Evolutionary conservation across 2,888 invertebrate species (phyloP).

Genomic region (Spilosoma lubricipeda): DNA sequence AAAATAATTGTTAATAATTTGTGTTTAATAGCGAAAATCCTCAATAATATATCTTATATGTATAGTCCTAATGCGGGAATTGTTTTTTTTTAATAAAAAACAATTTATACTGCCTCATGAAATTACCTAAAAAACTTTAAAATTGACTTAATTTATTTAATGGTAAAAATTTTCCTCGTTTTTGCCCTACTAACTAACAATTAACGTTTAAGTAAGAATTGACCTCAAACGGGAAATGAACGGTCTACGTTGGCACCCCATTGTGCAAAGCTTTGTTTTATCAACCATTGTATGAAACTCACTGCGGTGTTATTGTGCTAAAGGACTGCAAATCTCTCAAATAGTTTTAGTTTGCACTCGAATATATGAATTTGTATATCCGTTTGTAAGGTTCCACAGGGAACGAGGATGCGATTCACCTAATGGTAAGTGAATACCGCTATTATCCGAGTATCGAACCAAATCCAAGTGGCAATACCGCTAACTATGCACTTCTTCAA

Average conservation of each 20-base stretch:
- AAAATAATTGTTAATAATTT: no score
- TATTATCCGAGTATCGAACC: no score
- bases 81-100: no score
- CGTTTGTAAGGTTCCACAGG: neutral
- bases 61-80: no score
- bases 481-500: no score
- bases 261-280: neutral
- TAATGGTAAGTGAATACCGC: neutral
- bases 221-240: slow-evolving; percentile 16
- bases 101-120: neutral
- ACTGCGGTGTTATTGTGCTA: neutral
- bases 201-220: neutral
- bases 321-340: no score
- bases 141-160: no score
- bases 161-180: neutral
- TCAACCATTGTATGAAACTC: neutral
- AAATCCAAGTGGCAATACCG: no score
- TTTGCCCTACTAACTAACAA: neutral
- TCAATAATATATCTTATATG: no score
- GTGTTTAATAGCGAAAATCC: no score
- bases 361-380: neutral
- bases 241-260: neutral
- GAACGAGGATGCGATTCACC: neutral
- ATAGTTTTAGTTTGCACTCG: neutral
- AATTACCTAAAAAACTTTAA: neutral